Evolutionary conservation across 2,888 invertebrate genomes (phyloP).

Genomic region (Protonemura montana): DNA sequence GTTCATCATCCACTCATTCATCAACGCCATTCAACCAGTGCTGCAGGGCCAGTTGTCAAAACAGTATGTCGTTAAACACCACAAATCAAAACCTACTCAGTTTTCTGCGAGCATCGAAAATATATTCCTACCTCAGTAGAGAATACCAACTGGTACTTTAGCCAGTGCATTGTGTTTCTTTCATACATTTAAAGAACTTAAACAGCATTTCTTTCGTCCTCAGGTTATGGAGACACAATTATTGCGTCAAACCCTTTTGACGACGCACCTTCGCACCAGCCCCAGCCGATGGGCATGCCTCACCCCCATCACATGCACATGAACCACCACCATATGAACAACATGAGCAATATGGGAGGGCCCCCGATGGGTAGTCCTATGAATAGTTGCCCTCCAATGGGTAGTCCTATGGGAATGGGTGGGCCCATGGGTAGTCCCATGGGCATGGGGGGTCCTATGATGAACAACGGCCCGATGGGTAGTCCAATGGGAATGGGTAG

Average conservation of each 20-base stretch:
- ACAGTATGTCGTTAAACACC: too few relatives aligned
- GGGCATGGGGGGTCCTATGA: constrained; percentile 61
- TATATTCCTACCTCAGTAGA: too few relatives aligned
- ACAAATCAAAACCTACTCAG: too few relatives aligned
- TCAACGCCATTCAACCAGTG: too few relatives aligned
- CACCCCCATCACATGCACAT: constrained; percentile 56
- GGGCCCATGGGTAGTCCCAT: constrained; percentile 60
- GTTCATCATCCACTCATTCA: too few relatives aligned
- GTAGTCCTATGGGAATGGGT: constrained; percentile 67
- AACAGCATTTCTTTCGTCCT: neutral
- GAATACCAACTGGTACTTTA: too few relatives aligned
- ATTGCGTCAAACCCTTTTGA: constrained; percentile 95
- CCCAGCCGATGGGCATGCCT: constrained; percentile 59
- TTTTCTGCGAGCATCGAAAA: too few relatives aligned
- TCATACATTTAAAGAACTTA: neutral
- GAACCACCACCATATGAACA: constrained; percentile 58
- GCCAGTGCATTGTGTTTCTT: too few relatives aligned
- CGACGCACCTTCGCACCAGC: constrained; percentile 71
- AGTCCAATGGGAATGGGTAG: constrained; percentile 63
- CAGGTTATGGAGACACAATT: constrained; percentile 86
- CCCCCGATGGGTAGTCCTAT: constrained; percentile 66
- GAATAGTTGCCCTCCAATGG: constrained; percentile 72
- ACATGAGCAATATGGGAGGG: constrained; percentile 68
- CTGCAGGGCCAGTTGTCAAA: too few relatives aligned
- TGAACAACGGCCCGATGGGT: constrained; percentile 66